phyloP scores from a whole-genome alignment of 2,797 vertebrate species.

The Phalloptychus januarius region DNA sequence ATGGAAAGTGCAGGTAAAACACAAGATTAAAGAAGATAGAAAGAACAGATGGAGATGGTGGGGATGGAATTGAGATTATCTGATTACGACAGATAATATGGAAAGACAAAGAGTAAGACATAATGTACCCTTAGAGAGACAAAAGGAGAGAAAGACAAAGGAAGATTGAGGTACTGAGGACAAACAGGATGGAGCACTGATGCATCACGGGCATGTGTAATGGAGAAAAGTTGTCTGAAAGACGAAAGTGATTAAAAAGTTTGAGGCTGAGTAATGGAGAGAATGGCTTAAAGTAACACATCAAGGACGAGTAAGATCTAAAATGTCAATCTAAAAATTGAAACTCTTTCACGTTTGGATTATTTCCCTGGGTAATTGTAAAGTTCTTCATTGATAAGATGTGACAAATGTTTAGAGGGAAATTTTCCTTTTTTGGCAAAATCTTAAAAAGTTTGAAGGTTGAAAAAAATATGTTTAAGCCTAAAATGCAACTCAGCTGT shows the following conservation, averaged over 20 bases:
- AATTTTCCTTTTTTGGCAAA: conserved; percentile 65
- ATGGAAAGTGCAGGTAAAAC: conserved; percentile 92
- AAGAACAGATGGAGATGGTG: not conserved
- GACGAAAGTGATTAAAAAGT: conserved; percentile 32
- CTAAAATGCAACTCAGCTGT: conserved; percentile 53
- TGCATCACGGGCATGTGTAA: conserved; percentile 25
- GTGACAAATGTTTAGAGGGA: conserved; percentile 38
- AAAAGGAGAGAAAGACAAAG: conserved; percentile 11
- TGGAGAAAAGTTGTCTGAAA: conserved; percentile 37
- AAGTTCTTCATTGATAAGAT: conserved; percentile 29
- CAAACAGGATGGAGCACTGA: conserved; percentile 22
- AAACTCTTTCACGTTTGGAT: conserved; percentile 14
- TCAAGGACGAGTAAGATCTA: conserved; percentile 12
- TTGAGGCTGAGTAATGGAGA: conserved; percentile 10
- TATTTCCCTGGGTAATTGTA: conserved; percentile 21
- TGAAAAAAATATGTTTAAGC: conserved; percentile 65
- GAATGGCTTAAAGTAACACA: conserved; percentile 4
- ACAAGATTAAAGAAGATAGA: not conserved
- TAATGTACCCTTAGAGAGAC: conserved; percentile 9
- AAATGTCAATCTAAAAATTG: conserved; percentile 8
- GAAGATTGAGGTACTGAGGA: conserved; percentile 8
- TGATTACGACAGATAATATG: conserved; percentile 14
- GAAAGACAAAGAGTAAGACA: conserved; percentile 4
- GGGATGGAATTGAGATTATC: not conserved
- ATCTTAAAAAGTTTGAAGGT: conserved; percentile 60